Evolutionary conservation across 2,113 vertebrate genomes (phyloP).

Genomic region (crab-eating macaque (Macaca fascicularis)): DNA sequence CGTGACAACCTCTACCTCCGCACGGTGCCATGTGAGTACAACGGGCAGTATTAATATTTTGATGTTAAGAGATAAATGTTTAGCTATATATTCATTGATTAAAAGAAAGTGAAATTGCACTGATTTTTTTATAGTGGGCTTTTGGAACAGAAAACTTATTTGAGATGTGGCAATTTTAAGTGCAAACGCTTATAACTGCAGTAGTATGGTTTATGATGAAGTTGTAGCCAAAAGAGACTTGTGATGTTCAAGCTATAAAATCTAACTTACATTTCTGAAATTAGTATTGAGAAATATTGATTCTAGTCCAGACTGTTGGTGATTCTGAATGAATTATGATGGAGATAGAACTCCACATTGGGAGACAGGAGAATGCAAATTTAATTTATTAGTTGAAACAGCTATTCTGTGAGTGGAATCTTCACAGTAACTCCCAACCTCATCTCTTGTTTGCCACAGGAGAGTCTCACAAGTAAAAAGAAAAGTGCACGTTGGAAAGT

Average conservation of each 20-base stretch:
- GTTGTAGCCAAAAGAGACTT: background rate
- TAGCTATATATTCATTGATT: background rate
- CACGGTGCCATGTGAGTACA: conserved; percentile 97
- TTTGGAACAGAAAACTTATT: background rate
- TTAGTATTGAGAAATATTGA: background rate
- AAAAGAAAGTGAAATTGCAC: background rate
- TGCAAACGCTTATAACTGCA: background rate
- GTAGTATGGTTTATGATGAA: background rate
- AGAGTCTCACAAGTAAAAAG: background rate
- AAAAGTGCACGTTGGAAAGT: background rate
- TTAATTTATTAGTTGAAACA: background rate
- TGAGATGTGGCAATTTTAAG: background rate
- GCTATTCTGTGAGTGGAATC: conserved; percentile 23
- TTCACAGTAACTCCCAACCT: background rate
- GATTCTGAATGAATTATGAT: background rate
- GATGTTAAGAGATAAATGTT: background rate
- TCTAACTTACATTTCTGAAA: background rate
- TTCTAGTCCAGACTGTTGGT: background rate
- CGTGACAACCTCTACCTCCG: conserved; percentile 99
- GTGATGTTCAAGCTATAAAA: background rate
- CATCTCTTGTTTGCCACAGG: background rate
- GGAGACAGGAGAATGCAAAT: background rate
- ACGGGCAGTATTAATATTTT: background rate
- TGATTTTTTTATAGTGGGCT: background rate
- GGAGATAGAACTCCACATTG: background rate